phyloP scores from a whole-genome alignment of 2,113 vertebrate species.

The Alethe castanea region DNA sequence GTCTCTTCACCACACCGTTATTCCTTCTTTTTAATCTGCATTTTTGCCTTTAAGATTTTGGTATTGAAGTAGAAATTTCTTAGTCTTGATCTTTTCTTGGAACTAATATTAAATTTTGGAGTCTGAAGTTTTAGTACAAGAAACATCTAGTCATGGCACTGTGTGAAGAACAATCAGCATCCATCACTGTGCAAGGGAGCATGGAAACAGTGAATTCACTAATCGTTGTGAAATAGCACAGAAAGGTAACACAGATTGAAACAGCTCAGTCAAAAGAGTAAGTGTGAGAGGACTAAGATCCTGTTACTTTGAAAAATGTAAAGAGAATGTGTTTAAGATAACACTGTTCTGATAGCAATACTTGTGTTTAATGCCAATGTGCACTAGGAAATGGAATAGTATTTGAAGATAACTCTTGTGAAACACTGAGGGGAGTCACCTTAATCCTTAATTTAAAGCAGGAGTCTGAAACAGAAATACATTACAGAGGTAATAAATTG shows the following conservation, averaged over 20 bases:
- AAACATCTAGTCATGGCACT: neutral
- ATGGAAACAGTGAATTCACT: neutral
- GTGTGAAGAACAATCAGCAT: neutral
- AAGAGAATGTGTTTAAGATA: neutral
- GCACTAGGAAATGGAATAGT: neutral
- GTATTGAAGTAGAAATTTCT: neutral
- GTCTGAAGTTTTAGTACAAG: neutral
- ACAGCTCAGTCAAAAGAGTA: neutral
- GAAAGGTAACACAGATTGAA: neutral
- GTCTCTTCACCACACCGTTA: neutral
- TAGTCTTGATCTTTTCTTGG: neutral
- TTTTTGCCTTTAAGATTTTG: neutral
- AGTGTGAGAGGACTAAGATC: neutral
- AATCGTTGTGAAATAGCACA: neutral
- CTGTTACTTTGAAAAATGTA: neutral
- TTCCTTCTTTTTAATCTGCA: neutral
- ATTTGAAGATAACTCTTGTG: neutral
- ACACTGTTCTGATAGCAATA: neutral
- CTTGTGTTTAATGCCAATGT: neutral
- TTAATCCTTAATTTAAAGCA: neutral
- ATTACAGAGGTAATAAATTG: neutral
- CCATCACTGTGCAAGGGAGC: neutral
- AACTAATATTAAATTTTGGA: neutral
- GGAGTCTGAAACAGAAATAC: neutral
- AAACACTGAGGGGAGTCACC: neutral